Evolutionary conservation across 2,113 vertebrate species (phyloP).

Genomic region (Lathamus discolor): DNA sequence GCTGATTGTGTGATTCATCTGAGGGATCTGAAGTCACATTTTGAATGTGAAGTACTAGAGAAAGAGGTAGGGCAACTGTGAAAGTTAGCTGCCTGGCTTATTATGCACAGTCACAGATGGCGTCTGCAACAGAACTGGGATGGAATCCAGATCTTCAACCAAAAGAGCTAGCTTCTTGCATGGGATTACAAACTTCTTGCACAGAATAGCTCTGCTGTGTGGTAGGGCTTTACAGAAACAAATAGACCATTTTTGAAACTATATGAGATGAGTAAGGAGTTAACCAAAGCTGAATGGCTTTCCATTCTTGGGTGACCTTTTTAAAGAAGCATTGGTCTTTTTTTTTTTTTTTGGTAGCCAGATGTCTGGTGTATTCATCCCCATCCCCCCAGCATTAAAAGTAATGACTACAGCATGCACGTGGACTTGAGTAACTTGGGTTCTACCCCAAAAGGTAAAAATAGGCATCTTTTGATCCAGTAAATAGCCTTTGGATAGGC

Average conservation of each 20-base stretch:
- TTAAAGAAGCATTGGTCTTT: not conserved
- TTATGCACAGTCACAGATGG: not conserved
- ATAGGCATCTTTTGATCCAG: not conserved
- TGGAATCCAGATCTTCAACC: not conserved
- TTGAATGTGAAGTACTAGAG: not conserved
- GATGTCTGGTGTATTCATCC: not conserved
- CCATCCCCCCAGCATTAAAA: not conserved
- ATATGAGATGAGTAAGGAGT: not conserved
- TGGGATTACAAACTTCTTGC: not conserved
- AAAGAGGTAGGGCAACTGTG: not conserved
- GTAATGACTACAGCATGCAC: not conserved
- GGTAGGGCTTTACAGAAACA: not conserved
- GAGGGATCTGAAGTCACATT: not conserved
- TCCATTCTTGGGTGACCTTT: not conserved
- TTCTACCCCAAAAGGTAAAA: constrained; percentile 56
- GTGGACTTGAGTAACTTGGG: not conserved
- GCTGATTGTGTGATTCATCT: not conserved
- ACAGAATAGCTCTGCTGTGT: not conserved
- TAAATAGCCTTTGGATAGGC: not conserved
- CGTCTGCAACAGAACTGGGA: not conserved
- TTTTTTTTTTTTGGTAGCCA: not conserved
- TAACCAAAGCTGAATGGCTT: not conserved
- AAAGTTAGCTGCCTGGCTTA: not conserved
- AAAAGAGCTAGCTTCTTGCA: not conserved
- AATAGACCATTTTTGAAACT: not conserved